Base-by-base conservation (phyloP, 2,797 vertebrate species). In the Pipistrellus pipistrellus region DNA sequence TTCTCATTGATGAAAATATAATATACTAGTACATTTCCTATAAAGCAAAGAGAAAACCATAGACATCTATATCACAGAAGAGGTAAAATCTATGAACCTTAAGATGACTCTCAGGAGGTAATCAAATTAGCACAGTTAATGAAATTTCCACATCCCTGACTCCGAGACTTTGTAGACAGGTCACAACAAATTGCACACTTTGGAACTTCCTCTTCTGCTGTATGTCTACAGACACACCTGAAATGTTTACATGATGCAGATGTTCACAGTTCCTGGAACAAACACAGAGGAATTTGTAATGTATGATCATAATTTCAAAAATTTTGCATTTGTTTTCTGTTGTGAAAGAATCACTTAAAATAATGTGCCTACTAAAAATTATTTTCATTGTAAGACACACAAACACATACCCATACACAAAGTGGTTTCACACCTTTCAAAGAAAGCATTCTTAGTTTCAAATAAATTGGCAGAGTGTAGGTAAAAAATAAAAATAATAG, bases 291-390 rank as follows among this genome's bases (percentile, higher is more conserved):
- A 93, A 82, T 85, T 69, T 64, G 44, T 71, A 82, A 94, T 90
- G 9, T 66, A 51, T 85, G 32, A 82, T 90, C 57, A 88, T 83
- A 30, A 64, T 85, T 93, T 94, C 21, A 82, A 83, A 84, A 85
- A 32, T 69, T 77, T 94, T 91, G 91, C 48, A 85, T 86, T 78
- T 57, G 62, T 87, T 96, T 96, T 51, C 68, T 87, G 73, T 68
- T 77, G 88, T 94, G 66, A 51, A 57, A 53, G 66, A 78, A 59
- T 55, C 32, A 66, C 76, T 94, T 90, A 68, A 21, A 51, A 66
- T 62, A 94, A 95, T 90, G 35, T 93, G 25, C 64, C 64, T 78
- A 59, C 44, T 85, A 46, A 77, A 51, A 35, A 48, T 87, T 27
- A 92, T 92, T 95, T 91, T 91, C 25, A 83, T 32, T 90, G 13